Evolutionary conservation across 1,140 invertebrate species (phyloP), one percentile per base, ranked within the genome.

Genomic region (Drosophila arawakana): DNA sequence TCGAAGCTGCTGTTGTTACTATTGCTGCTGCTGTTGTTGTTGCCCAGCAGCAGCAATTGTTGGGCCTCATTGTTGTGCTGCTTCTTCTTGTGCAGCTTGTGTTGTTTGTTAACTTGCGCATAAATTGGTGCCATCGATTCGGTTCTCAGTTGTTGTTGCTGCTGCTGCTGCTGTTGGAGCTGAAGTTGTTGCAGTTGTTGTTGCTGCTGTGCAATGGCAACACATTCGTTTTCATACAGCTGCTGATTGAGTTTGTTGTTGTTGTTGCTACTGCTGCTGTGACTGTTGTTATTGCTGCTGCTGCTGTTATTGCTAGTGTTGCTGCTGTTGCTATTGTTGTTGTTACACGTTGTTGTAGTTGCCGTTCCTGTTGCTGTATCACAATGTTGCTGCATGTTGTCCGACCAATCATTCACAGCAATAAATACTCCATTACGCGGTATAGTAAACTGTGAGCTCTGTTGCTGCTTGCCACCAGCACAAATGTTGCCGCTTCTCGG

Each of bases 351-450:
- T 57, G 57, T 39, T 76, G 54, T 21, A 21, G 18, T 10, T 71
- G 66, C 11, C 43, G 61, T 30, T 65, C 57, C 21, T 65, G 61
- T 30, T 65, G 61, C 21, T 65, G 61, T 76, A 76, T 76, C 73
- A 76, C 73, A 76, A 7, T 63, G 71, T 25, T 86, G 75, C 61
- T 69, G 52, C 57, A 58, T 69, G 54, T 49, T 58, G 55, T 89
- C 82, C 25, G 86, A 74, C 91, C 91, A 92, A 76, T 92, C 91
- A 63, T 92, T 92, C 15, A 92, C 91, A 6, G 91, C 91, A 62
- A 92, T 92, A 35, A 92, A 89, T 11, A 92, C 81, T 55, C 89
- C 82, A 39, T 92, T 92, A 34, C 83, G 76, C 25, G 91, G 86
- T 63, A 92, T 81, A n/a, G 81, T 92, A 55, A 91, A 90, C 55